These are phyloP conservation scores for Morpho achilles DNA, from an alignment of 2,888 invertebrate species.

Conservation along the genomic window DNA sequence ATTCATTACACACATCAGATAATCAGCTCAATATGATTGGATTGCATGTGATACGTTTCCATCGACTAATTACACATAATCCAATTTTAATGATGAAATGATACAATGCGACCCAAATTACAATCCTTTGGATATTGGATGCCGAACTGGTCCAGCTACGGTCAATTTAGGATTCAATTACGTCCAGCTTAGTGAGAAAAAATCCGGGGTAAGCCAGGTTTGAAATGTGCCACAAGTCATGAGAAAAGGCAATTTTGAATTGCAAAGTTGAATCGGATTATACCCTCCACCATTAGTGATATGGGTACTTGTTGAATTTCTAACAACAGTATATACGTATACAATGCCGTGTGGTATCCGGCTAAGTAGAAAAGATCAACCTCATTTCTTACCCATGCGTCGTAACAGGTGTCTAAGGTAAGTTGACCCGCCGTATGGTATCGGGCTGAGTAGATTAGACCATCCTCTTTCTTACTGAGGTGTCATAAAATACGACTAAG, in stretches of 20 bases:
- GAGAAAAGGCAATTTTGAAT: slow-evolving; percentile 8
- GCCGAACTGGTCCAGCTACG: slow-evolving; percentile 45
- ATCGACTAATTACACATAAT: slow-evolving; percentile 17
- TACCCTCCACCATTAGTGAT: no score
- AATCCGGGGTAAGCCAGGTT: slow-evolving; percentile 66
- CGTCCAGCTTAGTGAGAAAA: slow-evolving; percentile 74
- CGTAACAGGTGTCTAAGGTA: no score
- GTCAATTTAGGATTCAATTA: slow-evolving; percentile 78
- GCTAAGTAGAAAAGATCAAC: no score
- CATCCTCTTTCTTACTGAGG: no score
- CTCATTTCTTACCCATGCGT: no score
- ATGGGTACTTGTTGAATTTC: no score
- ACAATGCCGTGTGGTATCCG: no score
- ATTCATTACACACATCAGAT: slow-evolving; percentile 1
- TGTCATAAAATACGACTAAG: no score
- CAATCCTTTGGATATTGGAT: slow-evolving; percentile 49
- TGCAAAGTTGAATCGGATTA: no score
- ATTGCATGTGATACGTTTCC: slow-evolving; percentile 4
- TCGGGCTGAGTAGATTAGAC: no score
- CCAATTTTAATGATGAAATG: slow-evolving; percentile 34
- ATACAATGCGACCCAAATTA: slow-evolving; percentile 34
- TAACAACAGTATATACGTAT: no score
- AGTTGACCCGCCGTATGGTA: no score
- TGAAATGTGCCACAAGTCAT: slow-evolving; percentile 38
- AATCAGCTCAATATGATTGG: slow-evolving; percentile 9